Conservation (phyloP, 2,797 vertebrate species). For the Pelochelys cantorii region DNA sequence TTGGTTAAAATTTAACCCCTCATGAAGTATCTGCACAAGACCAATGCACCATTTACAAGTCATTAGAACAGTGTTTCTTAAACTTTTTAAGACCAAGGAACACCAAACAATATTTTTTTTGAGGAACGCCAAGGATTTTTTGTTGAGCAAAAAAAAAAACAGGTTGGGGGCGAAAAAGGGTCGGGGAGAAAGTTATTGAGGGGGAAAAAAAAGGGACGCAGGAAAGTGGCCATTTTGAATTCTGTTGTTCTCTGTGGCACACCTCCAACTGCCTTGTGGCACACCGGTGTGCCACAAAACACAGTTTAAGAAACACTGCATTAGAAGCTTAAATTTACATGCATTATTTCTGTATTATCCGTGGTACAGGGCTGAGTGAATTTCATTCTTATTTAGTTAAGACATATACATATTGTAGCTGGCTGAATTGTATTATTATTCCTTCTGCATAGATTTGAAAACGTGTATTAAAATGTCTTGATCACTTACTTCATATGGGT, state of each 20-base stretch:
- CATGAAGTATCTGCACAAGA: background rate
- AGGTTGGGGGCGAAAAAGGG: no score
- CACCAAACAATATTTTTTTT: no score
- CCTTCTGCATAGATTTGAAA: background rate
- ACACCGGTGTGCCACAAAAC: no score
- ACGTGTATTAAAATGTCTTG: background rate
- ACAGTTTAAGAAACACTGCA: background rate
- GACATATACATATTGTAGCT: background rate
- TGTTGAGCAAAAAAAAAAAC: no score
- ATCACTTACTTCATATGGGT: background rate
- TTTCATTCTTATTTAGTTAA: background rate
- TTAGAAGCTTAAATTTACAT: background rate
- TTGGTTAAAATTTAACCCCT: background rate
- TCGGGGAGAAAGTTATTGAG: no score
- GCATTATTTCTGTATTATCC: background rate
- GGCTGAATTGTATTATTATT: background rate
- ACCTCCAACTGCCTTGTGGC: no score
- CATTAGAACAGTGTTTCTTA: background rate
- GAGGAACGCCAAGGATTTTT: no score
- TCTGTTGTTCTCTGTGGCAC: no score
- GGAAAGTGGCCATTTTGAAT: no score
- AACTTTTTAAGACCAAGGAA: no score
- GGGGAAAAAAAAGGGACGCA: no score
- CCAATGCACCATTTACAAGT: background rate
- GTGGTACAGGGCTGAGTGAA: background rate